phyloP scores from a whole-genome alignment of 2,113 vertebrate genomes.

The Psittacara wagleri region DNA sequence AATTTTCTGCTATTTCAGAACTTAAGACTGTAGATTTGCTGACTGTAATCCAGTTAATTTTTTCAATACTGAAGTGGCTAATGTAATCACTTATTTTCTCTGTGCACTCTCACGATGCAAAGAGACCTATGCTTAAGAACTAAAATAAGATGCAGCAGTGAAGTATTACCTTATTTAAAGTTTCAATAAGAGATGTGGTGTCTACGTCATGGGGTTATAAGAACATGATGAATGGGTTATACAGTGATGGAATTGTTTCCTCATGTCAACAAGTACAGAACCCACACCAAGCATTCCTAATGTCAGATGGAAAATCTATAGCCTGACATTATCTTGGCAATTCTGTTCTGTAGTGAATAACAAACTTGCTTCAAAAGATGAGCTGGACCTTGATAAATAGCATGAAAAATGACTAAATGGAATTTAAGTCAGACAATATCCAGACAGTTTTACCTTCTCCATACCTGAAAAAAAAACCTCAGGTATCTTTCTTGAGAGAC shows the following conservation, averaged over 20 bases:
- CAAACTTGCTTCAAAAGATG: background rate
- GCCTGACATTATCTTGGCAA: background rate
- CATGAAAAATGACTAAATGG: background rate
- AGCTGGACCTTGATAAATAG: background rate
- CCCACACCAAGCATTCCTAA: background rate
- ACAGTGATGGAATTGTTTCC: background rate
- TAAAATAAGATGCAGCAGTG: background rate
- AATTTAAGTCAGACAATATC: background rate
- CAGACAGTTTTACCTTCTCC: background rate
- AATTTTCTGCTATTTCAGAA: background rate
- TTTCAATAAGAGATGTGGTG: rapidly evolving
- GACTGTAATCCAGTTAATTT: background rate
- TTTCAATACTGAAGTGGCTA: background rate
- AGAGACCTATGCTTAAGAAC: background rate
- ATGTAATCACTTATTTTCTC: background rate
- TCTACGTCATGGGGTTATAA: background rate
- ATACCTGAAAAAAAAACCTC: background rate
- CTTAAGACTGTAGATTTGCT: background rate
- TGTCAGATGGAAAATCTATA: background rate
- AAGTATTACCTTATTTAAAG: background rate
- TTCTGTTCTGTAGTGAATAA: background rate
- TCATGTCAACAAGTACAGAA: background rate
- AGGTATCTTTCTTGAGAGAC: background rate
- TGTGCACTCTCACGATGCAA: background rate
- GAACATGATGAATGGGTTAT: background rate